These are phyloP conservation scores for Callospermophilus lateralis DNA, from an alignment of 2,113 vertebrate genomes.

Conservation along the genomic window DNA sequence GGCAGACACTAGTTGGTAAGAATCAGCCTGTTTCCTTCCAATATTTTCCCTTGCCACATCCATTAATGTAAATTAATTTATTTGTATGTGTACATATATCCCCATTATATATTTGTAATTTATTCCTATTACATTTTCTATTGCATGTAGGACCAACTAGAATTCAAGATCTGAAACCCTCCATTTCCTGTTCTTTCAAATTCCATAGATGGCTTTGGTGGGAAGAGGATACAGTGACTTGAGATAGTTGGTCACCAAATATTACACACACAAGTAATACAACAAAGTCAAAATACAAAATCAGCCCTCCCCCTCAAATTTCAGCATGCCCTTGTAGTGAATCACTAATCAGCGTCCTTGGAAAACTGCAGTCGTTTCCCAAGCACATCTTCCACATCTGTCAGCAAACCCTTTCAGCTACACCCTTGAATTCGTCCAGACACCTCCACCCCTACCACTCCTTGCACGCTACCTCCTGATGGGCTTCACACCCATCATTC, in stretches of 20 bases:
- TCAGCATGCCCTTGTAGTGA: neutral
- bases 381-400: neutral
- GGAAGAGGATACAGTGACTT: no score
- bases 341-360: neutral
- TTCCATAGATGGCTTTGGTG: no score
- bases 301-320: neutral
- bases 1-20: no score
- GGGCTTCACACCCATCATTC: neutral
- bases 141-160: no score
- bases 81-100: constrained; percentile 79
- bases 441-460: neutral
- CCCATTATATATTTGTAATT: constrained; percentile 77
- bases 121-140: no score
- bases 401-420: neutral
- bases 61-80: neutral
- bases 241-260: constrained; percentile 70
- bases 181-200: no score
- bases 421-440: neutral
- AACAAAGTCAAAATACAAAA: neutral
- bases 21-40: neutral
- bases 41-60: neutral
- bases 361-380: neutral
- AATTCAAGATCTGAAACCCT: no score
- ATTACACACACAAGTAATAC: neutral
- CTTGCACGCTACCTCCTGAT: neutral